phyloP scores from a whole-genome alignment of 2,113 vertebrate genomes.

The Probosciger aterrimus region DNA sequence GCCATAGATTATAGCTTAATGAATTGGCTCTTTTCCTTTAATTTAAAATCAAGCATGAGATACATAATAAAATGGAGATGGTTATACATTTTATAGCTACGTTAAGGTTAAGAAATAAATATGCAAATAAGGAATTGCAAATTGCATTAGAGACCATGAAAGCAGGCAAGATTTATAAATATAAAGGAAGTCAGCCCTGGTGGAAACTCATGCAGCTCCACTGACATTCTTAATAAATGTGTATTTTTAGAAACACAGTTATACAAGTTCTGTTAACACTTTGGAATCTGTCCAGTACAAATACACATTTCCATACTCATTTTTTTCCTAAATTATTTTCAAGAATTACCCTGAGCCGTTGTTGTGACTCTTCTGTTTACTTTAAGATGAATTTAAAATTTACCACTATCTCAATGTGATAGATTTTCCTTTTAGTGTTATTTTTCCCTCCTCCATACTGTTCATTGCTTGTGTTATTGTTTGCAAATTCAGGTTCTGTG shows the following conservation, averaged over 20 bases:
- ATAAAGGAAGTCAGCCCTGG: slow-evolving; percentile 16
- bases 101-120: slow-evolving; percentile 50
- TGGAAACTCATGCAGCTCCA: not conserved
- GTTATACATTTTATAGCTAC: not conserved
- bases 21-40: slow-evolving; percentile 5
- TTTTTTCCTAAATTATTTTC: not conserved
- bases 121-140: slow-evolving; percentile 38
- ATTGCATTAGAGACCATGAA: slow-evolving; percentile 2
- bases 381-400: not conserved
- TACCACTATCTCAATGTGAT: not conserved
- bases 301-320: not conserved
- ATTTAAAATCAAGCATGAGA: slow-evolving; percentile 13
- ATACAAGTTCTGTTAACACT: not conserved
- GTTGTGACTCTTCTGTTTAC: not conserved
- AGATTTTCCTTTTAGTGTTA: not conserved
- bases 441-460: not conserved
- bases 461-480: not conserved
- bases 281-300: not conserved
- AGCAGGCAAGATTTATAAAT: slow-evolving; percentile 32
- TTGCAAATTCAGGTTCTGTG: not conserved
- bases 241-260: slow-evolving; percentile 34
- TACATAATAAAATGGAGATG: not conserved
- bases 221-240: slow-evolving; percentile 1
- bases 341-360: not conserved
- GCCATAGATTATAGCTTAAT: not conserved